These are phyloP conservation scores for Eristalis pertinax DNA, from an alignment of 2,888 invertebrate species.

Conservation along the genomic window DNA sequence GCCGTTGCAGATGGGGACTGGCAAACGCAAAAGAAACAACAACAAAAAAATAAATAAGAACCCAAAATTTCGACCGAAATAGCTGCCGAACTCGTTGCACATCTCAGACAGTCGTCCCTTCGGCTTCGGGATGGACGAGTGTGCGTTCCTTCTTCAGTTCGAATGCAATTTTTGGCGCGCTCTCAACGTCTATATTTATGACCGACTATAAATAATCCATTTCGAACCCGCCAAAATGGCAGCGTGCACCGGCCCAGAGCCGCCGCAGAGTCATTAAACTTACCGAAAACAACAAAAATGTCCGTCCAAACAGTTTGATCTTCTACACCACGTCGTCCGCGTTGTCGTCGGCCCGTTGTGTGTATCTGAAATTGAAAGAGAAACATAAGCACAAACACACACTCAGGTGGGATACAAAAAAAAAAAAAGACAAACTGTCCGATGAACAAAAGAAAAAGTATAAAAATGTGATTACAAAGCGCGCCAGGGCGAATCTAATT, in stretches of 20 bases:
- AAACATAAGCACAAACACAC: not conserved
- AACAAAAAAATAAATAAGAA: not conserved
- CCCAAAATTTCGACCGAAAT: not conserved
- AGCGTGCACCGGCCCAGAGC: slow-evolving; percentile 1
- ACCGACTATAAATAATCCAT: slow-evolving; percentile 55
- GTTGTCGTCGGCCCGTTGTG: not conserved
- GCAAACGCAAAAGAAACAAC: not conserved
- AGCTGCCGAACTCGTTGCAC: not conserved
- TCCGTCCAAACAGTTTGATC: slow-evolving; percentile 60
- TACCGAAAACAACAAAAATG: slow-evolving; percentile 68
- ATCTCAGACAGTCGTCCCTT: not conserved
- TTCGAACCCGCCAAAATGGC: slow-evolving; percentile 16
- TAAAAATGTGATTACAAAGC: slow-evolving; percentile 14
- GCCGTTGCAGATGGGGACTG: not conserved
- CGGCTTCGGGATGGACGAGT: not conserved
- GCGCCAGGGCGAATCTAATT: slow-evolving; percentile 12
- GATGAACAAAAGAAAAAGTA: not conserved
- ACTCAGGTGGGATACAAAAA: not conserved
- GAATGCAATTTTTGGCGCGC: slow-evolving; percentile 65
- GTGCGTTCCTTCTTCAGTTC: not conserved
- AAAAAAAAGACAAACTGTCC: not conserved
- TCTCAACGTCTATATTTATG: slow-evolving; percentile 69
- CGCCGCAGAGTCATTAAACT: slow-evolving; percentile 61
- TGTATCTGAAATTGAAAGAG: slow-evolving; percentile 50
- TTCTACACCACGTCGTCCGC: slow-evolving; percentile 12